These are phyloP conservation scores for Scaptomyza tumidula DNA, from an alignment of 2,888 invertebrate genomes.

Conservation along the genomic window DNA sequence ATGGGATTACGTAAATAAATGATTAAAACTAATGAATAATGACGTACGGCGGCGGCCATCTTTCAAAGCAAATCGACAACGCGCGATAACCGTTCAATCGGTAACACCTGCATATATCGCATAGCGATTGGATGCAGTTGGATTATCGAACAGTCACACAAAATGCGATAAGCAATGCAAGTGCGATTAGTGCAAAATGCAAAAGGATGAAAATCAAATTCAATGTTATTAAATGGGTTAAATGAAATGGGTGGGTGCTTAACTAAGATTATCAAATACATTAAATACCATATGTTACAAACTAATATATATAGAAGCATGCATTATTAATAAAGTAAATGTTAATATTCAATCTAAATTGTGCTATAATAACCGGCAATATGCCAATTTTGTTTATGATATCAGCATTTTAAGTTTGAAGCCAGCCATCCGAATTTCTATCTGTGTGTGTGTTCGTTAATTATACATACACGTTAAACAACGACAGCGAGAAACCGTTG, in stretches of 20 bases:
- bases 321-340: background rate
- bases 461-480: slow-evolving; percentile 7
- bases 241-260: slow-evolving; percentile 2
- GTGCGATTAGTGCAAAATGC: background rate
- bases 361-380: slow-evolving; percentile 1
- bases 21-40: slow-evolving; percentile 1
- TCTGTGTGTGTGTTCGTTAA: background rate
- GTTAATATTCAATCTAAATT: slow-evolving; percentile 6
- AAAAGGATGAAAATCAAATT: slow-evolving; percentile 9
- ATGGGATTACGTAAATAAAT: slow-evolving; percentile 9
- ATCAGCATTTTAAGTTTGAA: slow-evolving; percentile 2
- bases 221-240: slow-evolving; percentile 9
- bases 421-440: background rate
- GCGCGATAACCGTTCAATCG: slow-evolving; percentile 10
- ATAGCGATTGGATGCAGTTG: background rate
- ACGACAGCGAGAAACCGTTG: slow-evolving; percentile 4
- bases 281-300: background rate
- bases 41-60: slow-evolving; percentile 11
- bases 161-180: slow-evolving; percentile 11
- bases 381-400: background rate
- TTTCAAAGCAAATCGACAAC: slow-evolving; percentile 16
- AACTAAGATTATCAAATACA: slow-evolving; percentile 9
- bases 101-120: slow-evolving; percentile 9
- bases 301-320: background rate
- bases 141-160: slow-evolving; percentile 5